These are phyloP conservation scores for Zalophus californianus DNA, from an alignment of 2,797 vertebrate genomes.

Conservation along the genomic window DNA sequence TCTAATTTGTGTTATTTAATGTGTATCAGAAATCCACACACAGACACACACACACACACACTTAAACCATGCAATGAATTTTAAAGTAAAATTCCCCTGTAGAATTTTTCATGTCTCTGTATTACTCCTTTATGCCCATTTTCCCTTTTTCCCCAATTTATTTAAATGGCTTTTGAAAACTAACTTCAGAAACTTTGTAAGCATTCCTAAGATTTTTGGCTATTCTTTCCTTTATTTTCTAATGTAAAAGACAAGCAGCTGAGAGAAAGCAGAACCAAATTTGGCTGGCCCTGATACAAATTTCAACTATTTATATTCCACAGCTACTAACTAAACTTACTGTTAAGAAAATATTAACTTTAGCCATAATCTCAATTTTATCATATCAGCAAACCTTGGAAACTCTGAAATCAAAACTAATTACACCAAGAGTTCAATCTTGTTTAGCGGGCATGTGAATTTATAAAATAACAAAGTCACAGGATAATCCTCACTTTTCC, in stretches of 20 bases:
- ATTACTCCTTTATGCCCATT: neutral
- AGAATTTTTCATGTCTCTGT: neutral
- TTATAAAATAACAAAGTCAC: slow-evolving; percentile 47
- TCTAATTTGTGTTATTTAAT: neutral
- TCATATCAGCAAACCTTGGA: slow-evolving; percentile 19
- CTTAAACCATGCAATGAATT: slow-evolving; percentile 20
- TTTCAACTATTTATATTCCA: slow-evolving; percentile 37
- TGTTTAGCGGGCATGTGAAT: neutral
- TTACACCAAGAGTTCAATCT: slow-evolving; percentile 45
- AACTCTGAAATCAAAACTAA: slow-evolving; percentile 55
- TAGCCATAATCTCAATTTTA: slow-evolving; percentile 41
- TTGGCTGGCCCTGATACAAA: neutral
- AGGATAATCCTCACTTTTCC: neutral
- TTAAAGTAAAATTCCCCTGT: slow-evolving; percentile 11
- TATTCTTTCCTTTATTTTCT: slow-evolving; percentile 43
- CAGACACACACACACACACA: neutral
- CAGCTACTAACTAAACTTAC: neutral
- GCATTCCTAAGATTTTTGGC: slow-evolving; percentile 31
- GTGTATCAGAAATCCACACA: neutral
- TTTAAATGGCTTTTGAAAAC: slow-evolving; percentile 32
- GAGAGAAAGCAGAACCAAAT: slow-evolving; percentile 54
- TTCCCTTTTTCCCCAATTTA: neutral
- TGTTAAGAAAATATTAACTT: slow-evolving; percentile 20
- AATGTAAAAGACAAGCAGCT: slow-evolving; percentile 57
- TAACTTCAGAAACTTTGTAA: slow-evolving; percentile 25